Evolutionary conservation across 2,797 vertebrate species (phyloP), one percentile per base, ranked within the genome.

Genomic region (Balearica regulorum): DNA sequence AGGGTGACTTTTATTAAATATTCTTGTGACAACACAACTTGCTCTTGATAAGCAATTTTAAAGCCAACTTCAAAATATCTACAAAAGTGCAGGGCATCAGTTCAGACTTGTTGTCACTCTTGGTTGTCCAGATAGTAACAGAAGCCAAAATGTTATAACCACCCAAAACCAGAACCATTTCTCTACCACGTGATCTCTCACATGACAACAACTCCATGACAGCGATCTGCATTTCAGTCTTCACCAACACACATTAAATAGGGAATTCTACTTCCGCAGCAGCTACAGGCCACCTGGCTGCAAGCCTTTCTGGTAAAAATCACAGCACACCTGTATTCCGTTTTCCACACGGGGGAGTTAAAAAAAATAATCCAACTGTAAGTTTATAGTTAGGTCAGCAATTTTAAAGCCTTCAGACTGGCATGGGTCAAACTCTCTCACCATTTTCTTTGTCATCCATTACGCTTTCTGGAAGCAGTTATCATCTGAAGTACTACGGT

Each of bases 381-480:
- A 93, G 46, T 94, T 88, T 86, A 84, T 55, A 81, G 76, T 54
- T 72, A 82, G 90, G 90, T 93, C 90, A 93, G 54, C 55, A 72
- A 84, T 95, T 93, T 93, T 84, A 95, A 87, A 95, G 70, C 81
- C 77, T 95, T 84, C 88, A 89, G 76, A 95, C 73, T 58, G 58
- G 62, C 88, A 66, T 7, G 33, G 92, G 93, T 96, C 92, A 96
- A 90, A 92, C 60, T 89, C 79, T 44, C 83, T 79, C 91, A 72
- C 66, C 25, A 2, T 66, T 96, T 72, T 62, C 64, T 94, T 79
- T 92, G 77, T 82, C 70, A 89, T 94, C 80, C 80, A 87, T 93
- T 94, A 84, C 3, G 4, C 62, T 89, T 72, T 89, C 86, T 95
- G 64, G 49, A 94, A 94, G 90, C 69, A 62, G 92, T 92, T 94